Conservation (phyloP, 1,140 invertebrate genomes). For the Eueides isabella region DNA sequence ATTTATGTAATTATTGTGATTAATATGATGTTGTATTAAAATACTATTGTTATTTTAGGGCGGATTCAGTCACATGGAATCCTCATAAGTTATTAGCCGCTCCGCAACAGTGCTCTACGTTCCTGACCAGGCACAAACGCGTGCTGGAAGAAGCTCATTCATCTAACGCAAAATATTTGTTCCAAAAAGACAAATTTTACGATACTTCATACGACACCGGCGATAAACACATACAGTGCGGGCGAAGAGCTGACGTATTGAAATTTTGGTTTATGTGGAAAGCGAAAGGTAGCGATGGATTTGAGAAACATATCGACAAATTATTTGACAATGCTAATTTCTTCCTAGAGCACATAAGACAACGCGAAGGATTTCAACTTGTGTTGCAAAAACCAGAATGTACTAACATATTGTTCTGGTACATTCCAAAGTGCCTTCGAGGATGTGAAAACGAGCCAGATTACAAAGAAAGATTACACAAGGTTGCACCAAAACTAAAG, state of each 20-base stretch:
- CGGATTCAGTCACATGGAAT: constrained; percentile 97
- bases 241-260: constrained; percentile 95
- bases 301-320: constrained; percentile 91
- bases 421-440: constrained; percentile 90
- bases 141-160: constrained; percentile 85
- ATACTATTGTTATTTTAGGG: constrained; percentile 83
- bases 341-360: constrained; percentile 86
- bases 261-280: constrained; percentile 99
- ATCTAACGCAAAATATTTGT: constrained; percentile 93
- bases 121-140: constrained; percentile 89
- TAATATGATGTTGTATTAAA: too few relatives aligned
- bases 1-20: too few relatives aligned
- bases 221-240: constrained; percentile 96
- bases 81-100: constrained; percentile 95
- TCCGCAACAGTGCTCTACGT: constrained; percentile 94
- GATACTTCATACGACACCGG: constrained; percentile 95
- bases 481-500: constrained; percentile 95
- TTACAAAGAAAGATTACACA: constrained; percentile 87
- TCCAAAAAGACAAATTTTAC: constrained; percentile 98
- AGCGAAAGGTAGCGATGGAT: constrained; percentile 92
- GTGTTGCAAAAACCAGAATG: constrained; percentile 92
- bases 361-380: constrained; percentile 88
- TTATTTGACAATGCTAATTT: constrained; percentile 89
- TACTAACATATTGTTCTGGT: constrained; percentile 98
- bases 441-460: constrained; percentile 83